Percentiles rank a stretch among this genome's conserved stretches.
These are phyloP conservation scores for Lethrus apterus DNA, from an alignment of 1,140 invertebrate species.

Conservation along the genomic window DNA sequence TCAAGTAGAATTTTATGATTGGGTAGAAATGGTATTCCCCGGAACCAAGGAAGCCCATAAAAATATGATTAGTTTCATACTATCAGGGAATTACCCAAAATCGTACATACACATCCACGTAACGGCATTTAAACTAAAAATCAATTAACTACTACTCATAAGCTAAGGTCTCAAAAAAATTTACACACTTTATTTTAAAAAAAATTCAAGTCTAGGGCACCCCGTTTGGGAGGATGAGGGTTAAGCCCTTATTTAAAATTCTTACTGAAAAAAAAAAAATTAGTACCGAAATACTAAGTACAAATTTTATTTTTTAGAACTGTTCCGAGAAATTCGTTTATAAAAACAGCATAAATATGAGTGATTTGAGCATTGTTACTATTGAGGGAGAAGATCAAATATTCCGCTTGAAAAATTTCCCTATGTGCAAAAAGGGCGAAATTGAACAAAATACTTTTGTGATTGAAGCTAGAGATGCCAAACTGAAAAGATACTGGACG, in stretches of 20 bases:
- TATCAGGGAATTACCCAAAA: too few relatives aligned
- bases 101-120: too few relatives aligned
- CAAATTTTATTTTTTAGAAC: not conserved
- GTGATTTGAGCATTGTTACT: slow-evolving; percentile 28
- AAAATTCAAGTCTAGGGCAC: too few relatives aligned
- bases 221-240: slow-evolving; percentile 10
- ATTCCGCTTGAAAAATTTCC: slow-evolving; percentile 28
- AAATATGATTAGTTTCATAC: too few relatives aligned
- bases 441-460: slow-evolving; percentile 22
- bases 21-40: too few relatives aligned
- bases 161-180: too few relatives aligned
- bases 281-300: not conserved
- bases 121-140: too few relatives aligned
- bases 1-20: too few relatives aligned
- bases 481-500: slow-evolving; percentile 28
- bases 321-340: slow-evolving; percentile 14
- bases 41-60: too few relatives aligned
- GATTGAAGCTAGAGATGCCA: slow-evolving; percentile 28
- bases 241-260: not conserved
- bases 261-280: not conserved
- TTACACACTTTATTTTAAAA: too few relatives aligned
- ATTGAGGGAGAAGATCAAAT: slow-evolving; percentile 25
- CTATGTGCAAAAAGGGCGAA: slow-evolving; percentile 25
- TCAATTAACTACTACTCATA: too few relatives aligned
- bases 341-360: slow-evolving; percentile 26